These are phyloP conservation scores for Dyspetes luteomarginatus DNA, from an alignment of 2,888 invertebrate genomes.

Conservation along the genomic window DNA sequence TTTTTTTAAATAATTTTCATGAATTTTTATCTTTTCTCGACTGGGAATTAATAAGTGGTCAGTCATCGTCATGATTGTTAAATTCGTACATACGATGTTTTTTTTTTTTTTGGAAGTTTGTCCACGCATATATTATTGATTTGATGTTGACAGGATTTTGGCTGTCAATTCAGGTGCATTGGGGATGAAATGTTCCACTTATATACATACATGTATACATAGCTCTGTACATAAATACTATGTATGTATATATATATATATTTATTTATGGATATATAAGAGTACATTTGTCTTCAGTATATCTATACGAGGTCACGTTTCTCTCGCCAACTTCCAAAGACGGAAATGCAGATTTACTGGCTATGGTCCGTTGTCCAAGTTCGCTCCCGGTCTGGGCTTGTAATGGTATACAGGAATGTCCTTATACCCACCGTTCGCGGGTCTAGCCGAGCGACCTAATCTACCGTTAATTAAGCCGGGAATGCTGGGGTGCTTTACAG, in stretches of 20 bases:
- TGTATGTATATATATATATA: neutral
- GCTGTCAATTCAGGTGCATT: no score
- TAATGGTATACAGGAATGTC: constrained; percentile 64
- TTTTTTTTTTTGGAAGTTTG: no score
- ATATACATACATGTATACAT: neutral
- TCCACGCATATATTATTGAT: no score
- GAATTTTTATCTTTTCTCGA: no score
- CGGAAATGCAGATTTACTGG: constrained; percentile 77
- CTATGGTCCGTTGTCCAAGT: constrained; percentile 70
- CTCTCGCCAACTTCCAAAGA: constrained; percentile 65
- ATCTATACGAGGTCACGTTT: constrained; percentile 43
- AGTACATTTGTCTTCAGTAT: neutral
- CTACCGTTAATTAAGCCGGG: constrained; percentile 77
- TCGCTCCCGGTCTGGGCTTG: constrained; percentile 33
- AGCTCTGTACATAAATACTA: neutral
- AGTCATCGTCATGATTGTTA: no score
- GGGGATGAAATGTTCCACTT: no score
- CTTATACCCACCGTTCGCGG: constrained; percentile 50
- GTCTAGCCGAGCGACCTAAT: constrained; percentile 74
- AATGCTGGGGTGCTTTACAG: constrained; percentile 58
- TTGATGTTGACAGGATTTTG: no score
- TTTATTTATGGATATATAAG: neutral
- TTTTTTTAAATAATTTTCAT: no score
- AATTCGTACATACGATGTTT: no score
- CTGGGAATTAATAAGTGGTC: no score